Conservation (phyloP, 2,113 vertebrate species). For the Recurvirostra avosetta region DNA sequence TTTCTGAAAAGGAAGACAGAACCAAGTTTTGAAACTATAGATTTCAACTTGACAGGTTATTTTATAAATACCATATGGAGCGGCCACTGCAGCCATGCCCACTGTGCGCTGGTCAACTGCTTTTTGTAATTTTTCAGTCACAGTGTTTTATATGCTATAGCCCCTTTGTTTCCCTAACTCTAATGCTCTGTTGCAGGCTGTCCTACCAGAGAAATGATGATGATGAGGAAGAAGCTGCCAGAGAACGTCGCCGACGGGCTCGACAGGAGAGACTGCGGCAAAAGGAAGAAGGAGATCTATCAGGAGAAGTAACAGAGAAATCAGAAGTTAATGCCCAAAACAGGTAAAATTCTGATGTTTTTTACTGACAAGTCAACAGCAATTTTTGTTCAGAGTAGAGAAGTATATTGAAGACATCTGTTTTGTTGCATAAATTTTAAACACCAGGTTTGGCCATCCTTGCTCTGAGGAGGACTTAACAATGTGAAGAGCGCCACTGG, state of each 20-base stretch:
- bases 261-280: slow-evolving; percentile 88
- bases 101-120: neutral
- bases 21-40: accelerated
- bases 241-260: slow-evolving; percentile 90
- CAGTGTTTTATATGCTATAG: neutral
- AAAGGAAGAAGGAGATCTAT: slow-evolving; percentile 80
- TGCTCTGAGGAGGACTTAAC: neutral
- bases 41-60: accelerated
- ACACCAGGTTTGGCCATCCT: neutral
- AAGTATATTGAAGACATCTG: neutral
- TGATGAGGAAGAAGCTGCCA: slow-evolving; percentile 92
- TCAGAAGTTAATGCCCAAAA: slow-evolving; percentile 83
- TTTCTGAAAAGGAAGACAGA: neutral
- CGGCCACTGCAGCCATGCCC: neutral
- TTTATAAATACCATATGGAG: neutral
- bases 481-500: neutral
- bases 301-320: slow-evolving; percentile 74
- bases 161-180: neutral
- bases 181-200: slow-evolving; percentile 73
- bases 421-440: neutral
- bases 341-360: slow-evolving; percentile 75
- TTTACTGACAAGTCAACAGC: neutral
- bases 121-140: neutral
- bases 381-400: neutral
- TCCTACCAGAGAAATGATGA: slow-evolving; percentile 84